Evolutionary conservation across 2,113 vertebrate genomes (phyloP).

Genomic region (Alectura lathami): DNA sequence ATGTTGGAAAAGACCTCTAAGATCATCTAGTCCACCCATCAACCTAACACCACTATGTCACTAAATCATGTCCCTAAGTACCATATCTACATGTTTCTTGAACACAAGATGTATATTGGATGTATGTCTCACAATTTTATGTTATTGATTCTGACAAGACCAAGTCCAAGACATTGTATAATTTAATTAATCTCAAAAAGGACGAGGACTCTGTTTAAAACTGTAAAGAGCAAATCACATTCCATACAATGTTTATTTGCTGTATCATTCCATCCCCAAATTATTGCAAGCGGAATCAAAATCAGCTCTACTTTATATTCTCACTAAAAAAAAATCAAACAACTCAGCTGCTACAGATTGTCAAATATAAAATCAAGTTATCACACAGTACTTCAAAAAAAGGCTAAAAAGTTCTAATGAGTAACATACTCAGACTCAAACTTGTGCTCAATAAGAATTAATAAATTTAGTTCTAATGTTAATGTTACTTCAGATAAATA

Average conservation of each 20-base stretch:
- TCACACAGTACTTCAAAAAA: not conserved
- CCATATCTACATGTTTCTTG: no score
- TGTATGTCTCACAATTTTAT: not conserved
- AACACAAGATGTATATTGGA: no score
- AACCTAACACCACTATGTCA: no score
- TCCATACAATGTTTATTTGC: not conserved
- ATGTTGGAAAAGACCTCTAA: no score
- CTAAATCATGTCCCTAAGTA: no score
- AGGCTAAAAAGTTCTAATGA: not conserved
- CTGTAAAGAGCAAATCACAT: not conserved
- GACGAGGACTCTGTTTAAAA: not conserved
- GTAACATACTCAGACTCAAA: not conserved
- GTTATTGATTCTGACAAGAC: not conserved
- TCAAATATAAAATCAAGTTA: not conserved
- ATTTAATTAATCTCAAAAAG: not conserved
- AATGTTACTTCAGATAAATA: not conserved
- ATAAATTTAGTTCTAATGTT: not conserved
- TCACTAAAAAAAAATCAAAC: not conserved
- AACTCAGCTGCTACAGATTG: not conserved
- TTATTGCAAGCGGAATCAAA: not conserved
- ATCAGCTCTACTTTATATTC: not conserved
- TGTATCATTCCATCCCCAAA: not conserved
- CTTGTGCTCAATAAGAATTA: not conserved
- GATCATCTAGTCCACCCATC: no score
- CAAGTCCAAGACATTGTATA: not conserved